Conservation (phyloP, 1,140 invertebrate genomes). For the Protaetia brevitarsis region DNA sequence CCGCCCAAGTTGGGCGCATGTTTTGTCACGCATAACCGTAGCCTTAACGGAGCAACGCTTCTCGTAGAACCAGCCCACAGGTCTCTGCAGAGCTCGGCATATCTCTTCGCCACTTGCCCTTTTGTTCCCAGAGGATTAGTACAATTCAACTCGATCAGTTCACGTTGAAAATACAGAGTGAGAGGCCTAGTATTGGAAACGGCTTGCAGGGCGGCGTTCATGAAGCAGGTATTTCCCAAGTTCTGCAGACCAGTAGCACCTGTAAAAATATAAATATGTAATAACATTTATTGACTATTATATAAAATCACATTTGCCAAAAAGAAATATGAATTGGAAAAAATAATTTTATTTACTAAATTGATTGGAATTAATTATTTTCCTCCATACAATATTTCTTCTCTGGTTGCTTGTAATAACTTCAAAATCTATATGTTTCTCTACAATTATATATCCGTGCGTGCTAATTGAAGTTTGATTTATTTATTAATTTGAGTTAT, state of each 20-base stretch:
- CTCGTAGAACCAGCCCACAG: conserved; percentile 78
- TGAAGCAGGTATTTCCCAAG: conserved; percentile 88
- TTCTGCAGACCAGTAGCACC: conserved; percentile 88
- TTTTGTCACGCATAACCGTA: conserved; percentile 80
- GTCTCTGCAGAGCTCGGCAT: conserved; percentile 82
- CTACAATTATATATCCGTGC: too few relatives aligned
- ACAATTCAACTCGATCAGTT: conserved; percentile 79
- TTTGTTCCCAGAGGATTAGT: conserved; percentile 80
- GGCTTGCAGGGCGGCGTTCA: conserved; percentile 86
- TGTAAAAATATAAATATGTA: conserved; percentile 20
- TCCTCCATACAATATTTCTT: too few relatives aligned
- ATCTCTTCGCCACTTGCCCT: conserved; percentile 68
- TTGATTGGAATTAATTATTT: too few relatives aligned
- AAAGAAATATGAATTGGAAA: too few relatives aligned
- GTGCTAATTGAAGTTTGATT: too few relatives aligned
- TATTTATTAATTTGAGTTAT: too few relatives aligned
- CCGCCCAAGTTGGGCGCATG: conserved; percentile 80
- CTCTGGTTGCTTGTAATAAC: too few relatives aligned
- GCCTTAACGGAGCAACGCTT: conserved; percentile 79
- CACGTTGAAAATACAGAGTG: conserved; percentile 75
- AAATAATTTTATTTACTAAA: too few relatives aligned
- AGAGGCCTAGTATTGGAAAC: conserved; percentile 77
- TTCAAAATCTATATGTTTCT: too few relatives aligned
- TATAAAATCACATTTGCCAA: too few relatives aligned
- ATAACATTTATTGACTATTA: too few relatives aligned